A percentile compares a stretch with the other conserved stretches of the same genome.
phyloP scores from a whole-genome alignment of 2,113 vertebrate species.

The Epinephelus fuscoguttatus region DNA sequence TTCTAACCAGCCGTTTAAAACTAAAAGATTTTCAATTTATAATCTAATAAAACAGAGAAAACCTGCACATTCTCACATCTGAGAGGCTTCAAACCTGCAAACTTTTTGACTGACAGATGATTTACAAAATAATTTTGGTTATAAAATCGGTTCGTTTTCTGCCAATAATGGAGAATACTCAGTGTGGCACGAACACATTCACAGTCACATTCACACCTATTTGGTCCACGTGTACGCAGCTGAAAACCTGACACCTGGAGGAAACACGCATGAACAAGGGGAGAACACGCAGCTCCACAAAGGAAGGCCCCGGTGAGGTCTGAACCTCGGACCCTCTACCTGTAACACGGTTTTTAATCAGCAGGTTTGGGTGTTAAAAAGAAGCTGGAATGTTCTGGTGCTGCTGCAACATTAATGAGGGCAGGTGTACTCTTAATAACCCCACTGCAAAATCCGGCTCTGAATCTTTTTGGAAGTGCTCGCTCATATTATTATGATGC shows the following conservation, averaged over 20 bases:
- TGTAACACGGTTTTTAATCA: background rate
- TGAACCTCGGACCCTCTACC: background rate
- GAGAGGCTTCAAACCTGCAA: background rate
- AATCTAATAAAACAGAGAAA: background rate
- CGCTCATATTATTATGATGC: slow-evolving; percentile 42
- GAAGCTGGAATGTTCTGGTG: slow-evolving; percentile 1
- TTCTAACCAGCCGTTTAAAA: too few species aligned
- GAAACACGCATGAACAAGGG: background rate
- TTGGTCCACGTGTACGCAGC: background rate
- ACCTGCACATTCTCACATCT: background rate
- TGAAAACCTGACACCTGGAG: slow-evolving; percentile 35
- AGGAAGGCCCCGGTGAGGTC: background rate
- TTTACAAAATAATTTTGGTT: background rate
- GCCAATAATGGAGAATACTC: background rate
- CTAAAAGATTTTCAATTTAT: background rate
- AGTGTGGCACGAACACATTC: background rate
- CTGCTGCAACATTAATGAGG: slow-evolving; percentile 43
- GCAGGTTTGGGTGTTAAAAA: background rate
- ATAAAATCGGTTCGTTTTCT: background rate
- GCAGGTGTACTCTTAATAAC: slow-evolving; percentile 61
- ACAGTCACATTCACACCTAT: background rate
- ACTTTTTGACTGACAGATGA: background rate
- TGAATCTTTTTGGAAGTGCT: slow-evolving; percentile 42
- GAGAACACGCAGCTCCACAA: background rate
- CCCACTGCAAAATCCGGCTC: slow-evolving; percentile 41